Evolutionary conservation across 92 coral and sea anemone species (phyloP).

Genomic region (Pocillopora grandis): DNA sequence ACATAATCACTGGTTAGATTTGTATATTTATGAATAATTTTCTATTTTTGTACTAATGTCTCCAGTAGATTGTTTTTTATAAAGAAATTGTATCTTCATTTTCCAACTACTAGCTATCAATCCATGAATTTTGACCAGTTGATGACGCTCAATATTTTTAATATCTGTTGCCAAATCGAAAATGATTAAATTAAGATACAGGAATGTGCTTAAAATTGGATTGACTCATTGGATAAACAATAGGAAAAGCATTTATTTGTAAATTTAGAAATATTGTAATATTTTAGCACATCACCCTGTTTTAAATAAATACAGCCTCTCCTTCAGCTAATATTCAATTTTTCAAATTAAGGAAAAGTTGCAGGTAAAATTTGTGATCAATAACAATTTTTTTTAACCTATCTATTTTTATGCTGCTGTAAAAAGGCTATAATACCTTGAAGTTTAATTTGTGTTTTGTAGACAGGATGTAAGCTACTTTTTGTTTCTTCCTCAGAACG

Average conservation of each 20-base stretch:
- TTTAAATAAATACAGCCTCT: not conserved
- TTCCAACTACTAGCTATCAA: too few species aligned
- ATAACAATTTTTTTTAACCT: too few species aligned
- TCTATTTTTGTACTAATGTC: too few species aligned
- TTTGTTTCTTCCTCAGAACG: slow-evolving; percentile 58
- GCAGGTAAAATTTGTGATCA: too few species aligned
- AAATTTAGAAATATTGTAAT: not conserved
- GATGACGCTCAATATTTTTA: too few species aligned
- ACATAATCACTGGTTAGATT: not conserved
- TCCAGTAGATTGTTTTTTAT: too few species aligned
- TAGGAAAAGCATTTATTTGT: not conserved
- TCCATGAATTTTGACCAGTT: too few species aligned
- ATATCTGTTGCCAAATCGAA: too few species aligned
- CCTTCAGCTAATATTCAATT: not conserved
- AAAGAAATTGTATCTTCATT: too few species aligned
- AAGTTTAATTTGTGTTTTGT: not conserved
- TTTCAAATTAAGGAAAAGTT: not conserved
- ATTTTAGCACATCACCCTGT: not conserved
- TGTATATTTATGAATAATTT: too few species aligned
- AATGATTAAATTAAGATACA: too few species aligned
- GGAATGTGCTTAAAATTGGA: not conserved
- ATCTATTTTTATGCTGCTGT: not conserved
- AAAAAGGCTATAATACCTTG: not conserved
- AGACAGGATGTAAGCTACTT: too few species aligned
- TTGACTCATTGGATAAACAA: not conserved